phyloP scores from a whole-genome alignment of 2,888 invertebrate species.

The Lissocephala sabroskyi region DNA sequence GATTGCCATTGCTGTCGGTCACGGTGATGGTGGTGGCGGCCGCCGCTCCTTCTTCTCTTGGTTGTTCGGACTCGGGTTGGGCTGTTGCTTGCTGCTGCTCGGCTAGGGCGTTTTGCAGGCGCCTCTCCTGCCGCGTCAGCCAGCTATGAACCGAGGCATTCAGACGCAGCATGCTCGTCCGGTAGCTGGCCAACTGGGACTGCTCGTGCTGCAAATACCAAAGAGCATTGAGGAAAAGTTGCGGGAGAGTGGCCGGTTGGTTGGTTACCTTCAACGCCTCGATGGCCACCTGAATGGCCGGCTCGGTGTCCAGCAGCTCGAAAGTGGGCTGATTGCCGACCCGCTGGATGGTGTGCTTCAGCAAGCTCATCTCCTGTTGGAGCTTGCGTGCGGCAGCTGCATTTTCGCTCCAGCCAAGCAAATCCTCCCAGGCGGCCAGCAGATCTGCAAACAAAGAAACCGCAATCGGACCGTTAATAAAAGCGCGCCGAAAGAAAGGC shows the following conservation, averaged over 20 bases:
- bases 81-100: slow-evolving; percentile 39
- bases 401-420: slow-evolving; percentile 73
- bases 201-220: slow-evolving; percentile 66
- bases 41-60: slow-evolving; percentile 7
- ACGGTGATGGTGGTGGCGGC: slow-evolving; percentile 35
- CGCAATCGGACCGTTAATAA: slow-evolving; percentile 18
- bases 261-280: slow-evolving; percentile 70
- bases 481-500: slow-evolving; percentile 23
- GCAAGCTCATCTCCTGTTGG: slow-evolving; percentile 72
- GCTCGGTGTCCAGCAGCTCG: slow-evolving; percentile 70
- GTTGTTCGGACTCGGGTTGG: slow-evolving; percentile 40
- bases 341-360: slow-evolving; percentile 69
- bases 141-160: slow-evolving; percentile 73
- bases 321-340: slow-evolving; percentile 69
- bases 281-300: slow-evolving; percentile 71
- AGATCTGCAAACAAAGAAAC: slow-evolving; percentile 59
- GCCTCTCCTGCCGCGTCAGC: slow-evolving; percentile 72
- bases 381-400: slow-evolving; percentile 71
- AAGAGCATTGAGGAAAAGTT: background rate
- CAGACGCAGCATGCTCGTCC: slow-evolving; percentile 72
- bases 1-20: slow-evolving; percentile 61
- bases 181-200: slow-evolving; percentile 70
- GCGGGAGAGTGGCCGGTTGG: background rate
- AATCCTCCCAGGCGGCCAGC: slow-evolving; percentile 72
- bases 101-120: slow-evolving; percentile 63